Base-by-base conservation (phyloP, 2,797 vertebrate species). In the Phalloptychus januarius region DNA sequence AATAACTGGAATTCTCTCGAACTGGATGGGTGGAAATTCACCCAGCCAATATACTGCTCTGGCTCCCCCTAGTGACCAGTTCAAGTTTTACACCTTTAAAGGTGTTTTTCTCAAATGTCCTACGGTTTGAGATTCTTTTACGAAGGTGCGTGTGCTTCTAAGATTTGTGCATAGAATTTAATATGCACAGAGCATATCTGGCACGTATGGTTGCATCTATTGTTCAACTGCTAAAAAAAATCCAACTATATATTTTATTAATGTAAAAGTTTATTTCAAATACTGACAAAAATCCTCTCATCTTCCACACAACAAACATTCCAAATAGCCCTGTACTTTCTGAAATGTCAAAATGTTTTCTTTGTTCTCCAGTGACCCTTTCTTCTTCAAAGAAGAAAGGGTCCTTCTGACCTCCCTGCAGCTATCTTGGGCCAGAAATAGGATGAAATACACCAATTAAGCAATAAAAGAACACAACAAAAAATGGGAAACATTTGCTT, bases 241-340 rank as follows among this genome's bases (percentile, higher is more conserved):
- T 28, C 25, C 25, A 56, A 56, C 52, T 56, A 52, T 10, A 25
- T 58, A 58, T 88, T 4, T 82, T 92, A 91, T 94, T 93, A 86
- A 94, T 96, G 95, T 95, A 96, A 96, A 96, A 96, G 90, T 96
- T 96, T 96, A 96, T 96, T 96, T 95, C 89, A 96, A 95, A 96
- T 95, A 95, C 94, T 95, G 94, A 95, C 94, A 95, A 95, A 95
- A 95, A 92, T 88, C 81, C 79, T 91, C 83, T 92, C 84, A 87
- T 88, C 84, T 89, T 85, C 92, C 90, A 94, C 87, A 90, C 89
- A 87, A 87, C 82, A 88, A 93, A 95, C 89, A 95, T 91, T 93
- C 87, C 83, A 84, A 87, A 86, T 93, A 92, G 85, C 83, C 87
- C 69, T 72, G 87, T 89, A 91, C 87, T 91, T 86, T 91, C 86